phyloP scores from a whole-genome alignment of 92 coral and sea anemone genomes.

The Heteractis magnifica region DNA sequence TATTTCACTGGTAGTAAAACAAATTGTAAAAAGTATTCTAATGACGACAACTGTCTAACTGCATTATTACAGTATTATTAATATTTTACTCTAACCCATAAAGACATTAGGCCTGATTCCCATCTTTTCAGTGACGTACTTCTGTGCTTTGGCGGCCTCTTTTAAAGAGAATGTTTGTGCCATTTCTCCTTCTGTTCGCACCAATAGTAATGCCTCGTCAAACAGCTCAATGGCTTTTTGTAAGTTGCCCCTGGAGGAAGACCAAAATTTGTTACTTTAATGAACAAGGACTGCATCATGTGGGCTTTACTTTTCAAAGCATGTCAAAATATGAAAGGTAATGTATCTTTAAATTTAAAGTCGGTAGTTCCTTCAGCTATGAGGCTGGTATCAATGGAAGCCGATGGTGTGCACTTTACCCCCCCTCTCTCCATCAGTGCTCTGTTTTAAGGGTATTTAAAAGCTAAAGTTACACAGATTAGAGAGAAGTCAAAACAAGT shows the following conservation, averaged over 20 bases:
- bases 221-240: conserved; percentile 83
- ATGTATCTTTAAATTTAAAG: too few relatives aligned
- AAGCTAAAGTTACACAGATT: too few relatives aligned
- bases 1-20: not conserved
- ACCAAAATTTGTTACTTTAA: not conserved
- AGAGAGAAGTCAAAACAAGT: too few relatives aligned
- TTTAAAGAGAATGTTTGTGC: conserved; percentile 91
- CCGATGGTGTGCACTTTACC: too few relatives aligned
- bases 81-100: conserved; percentile 23
- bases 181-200: conserved; percentile 90
- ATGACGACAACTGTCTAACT: not conserved
- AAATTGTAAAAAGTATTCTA: conserved; percentile 10
- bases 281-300: not conserved
- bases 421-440: too few relatives aligned
- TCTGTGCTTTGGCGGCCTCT: conserved; percentile 96
- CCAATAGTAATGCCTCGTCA: conserved; percentile 78
- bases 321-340: not conserved
- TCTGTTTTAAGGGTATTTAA: too few relatives aligned
- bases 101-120: conserved; percentile 70
- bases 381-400: too few relatives aligned
- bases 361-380: too few relatives aligned
- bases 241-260: conserved; percentile 68
- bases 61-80: not conserved
- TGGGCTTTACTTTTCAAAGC: not conserved
- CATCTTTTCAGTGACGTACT: conserved; percentile 81